phyloP scores from a whole-genome alignment of 2,113 vertebrate genomes.

The Microtus oregoni region DNA sequence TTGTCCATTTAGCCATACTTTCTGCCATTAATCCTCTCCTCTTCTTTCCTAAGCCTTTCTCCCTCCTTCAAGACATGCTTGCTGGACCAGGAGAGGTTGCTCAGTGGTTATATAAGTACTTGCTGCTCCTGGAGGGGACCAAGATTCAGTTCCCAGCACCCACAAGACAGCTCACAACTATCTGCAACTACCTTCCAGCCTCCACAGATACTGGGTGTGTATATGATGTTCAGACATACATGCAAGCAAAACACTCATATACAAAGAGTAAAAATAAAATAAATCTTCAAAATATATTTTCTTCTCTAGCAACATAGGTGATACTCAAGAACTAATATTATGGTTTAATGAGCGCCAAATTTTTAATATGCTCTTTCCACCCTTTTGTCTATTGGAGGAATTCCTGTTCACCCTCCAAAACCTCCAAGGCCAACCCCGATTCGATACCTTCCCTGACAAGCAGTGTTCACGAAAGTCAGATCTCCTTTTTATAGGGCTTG shows the following conservation, averaged over 20 bases:
- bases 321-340: neutral
- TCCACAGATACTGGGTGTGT: neutral
- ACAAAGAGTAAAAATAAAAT: neutral
- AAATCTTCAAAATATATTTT: neutral
- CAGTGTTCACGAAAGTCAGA: neutral
- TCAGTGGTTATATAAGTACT: neutral
- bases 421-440: neutral
- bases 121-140: neutral
- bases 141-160: neutral
- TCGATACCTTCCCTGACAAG: neutral
- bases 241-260: neutral
- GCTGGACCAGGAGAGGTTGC: neutral
- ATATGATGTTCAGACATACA: neutral
- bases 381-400: neutral
- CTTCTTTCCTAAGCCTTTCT: neutral
- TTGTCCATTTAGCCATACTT: neutral
- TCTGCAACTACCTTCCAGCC: neutral
- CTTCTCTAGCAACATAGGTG: neutral
- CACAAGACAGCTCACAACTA: neutral
- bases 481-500: neutral
- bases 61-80: neutral
- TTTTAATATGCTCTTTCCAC: neutral
- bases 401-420: constrained; percentile 36
- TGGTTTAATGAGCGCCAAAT: neutral
- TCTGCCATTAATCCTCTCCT: neutral